Conservation (phyloP, 2,113 vertebrate genomes). For the Otis tarda region DNA sequence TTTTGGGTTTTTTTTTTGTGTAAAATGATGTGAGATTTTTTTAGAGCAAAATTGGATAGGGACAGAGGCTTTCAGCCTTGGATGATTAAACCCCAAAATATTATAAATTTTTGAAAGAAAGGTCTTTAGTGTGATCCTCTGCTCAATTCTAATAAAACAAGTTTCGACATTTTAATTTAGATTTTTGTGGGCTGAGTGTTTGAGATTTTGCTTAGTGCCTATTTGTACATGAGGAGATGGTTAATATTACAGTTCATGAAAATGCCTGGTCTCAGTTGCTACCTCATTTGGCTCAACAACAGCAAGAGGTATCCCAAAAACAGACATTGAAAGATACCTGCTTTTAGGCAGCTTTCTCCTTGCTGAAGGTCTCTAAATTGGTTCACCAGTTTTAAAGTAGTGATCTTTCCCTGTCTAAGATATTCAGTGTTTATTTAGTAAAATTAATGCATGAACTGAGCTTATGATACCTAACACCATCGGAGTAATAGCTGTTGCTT, state of each 20-base stretch:
- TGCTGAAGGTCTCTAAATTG: not conserved
- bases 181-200: not conserved
- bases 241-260: not conserved
- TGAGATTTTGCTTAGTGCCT: not conserved
- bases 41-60: not conserved
- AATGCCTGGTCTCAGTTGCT: accelerated
- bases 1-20: not conserved
- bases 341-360: not conserved
- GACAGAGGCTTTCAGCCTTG: not conserved
- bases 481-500: not conserved
- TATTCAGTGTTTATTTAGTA: not conserved
- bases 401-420: not conserved
- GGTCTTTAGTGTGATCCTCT: not conserved
- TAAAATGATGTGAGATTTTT: not conserved
- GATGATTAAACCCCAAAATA: not conserved
- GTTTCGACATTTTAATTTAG: not conserved
- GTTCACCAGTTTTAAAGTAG: not conserved
- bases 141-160: not conserved
- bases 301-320: not conserved
- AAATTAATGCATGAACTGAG: not conserved
- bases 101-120: not conserved
- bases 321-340: not conserved
- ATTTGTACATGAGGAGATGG: not conserved
- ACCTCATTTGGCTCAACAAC: not conserved
- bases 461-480: not conserved